Base-by-base conservation (phyloP, 2,797 vertebrate species). In the Agapornis canus region DNA sequence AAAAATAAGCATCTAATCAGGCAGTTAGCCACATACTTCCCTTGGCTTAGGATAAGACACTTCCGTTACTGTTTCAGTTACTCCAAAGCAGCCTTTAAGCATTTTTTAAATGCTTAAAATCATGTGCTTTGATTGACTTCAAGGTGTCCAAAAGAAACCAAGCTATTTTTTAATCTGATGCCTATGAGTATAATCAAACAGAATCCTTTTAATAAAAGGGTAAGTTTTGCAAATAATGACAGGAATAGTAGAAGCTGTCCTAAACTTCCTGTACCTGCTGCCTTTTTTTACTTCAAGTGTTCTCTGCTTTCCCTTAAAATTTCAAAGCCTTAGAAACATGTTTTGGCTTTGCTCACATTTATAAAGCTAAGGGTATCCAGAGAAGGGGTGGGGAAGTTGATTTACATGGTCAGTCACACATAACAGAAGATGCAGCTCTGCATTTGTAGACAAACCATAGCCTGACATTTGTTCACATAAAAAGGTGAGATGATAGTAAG, bases 381-480 rank as follows among this genome's bases (percentile, higher is more conserved):
- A 65, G 40, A 48, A 37, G 8, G 45, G 22, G 8, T 0, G 0
- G 11, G 6, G 14, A 21, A 52, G 10, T 3, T 57, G 42, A 56
- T 76, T 88, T 86, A 49, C 23, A 2, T 0, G 1, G 39, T 45
- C 69, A 52, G 45, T 73, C 71, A 80, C 19, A 92, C 27, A 31
- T 6, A 91, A 37, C 39, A 78, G 57, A 89, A 86, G 63, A 61
- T 40, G 39, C 15, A 75, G 47, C 51, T 73, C 82, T 90, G 35
- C 42, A 16, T 89, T 72, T 83, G 59, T 69, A 92, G 84, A 69
- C 31, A 88, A 92, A 83, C 22, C 37, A 17, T 8, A 69, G 59
- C 29, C 54, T 93, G 79, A 72, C 5, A 73, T 95, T 90, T 84
- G 35, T 84, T 93, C 72, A 56, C n/a, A 29, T 56, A 81, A 90